Evolutionary conservation across 2,797 vertebrate species (phyloP), one percentile per base, ranked within the genome.

Genomic region (Anguilla marmorata): DNA sequence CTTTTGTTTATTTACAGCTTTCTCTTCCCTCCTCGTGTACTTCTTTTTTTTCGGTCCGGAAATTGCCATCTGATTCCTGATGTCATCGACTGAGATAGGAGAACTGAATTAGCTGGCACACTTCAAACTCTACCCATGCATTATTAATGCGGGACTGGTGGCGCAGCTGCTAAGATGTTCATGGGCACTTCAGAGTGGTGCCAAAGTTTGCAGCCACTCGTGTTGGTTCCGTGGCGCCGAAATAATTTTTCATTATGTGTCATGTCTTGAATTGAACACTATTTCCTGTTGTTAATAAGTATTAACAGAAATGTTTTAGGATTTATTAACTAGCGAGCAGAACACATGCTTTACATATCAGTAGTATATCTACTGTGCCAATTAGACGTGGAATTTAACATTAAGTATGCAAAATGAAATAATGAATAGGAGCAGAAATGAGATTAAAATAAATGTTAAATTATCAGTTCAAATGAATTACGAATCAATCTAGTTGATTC

Each of bases 71-170:
- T 80, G 84, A 82, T 80, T 88, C 83, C 60, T 82, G 56, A 88
- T 45, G 69, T 41, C 52, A 48, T 63, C 74, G 45, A 27, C 88
- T 82, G 50, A 76, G 58, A 88, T 27, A 66, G 74, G 52, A 69
- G 87, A 88, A 86, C 56, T 80, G 74, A 88, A 88, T 88, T 86
- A 85, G 54, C 66, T 54, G 16, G 52, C 50, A n/a, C 87, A 86
- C 84, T 86, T 86, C 85, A 88, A 79, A 88, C 74, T 27, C 45
- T 27, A 27, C 24, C 16, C 72, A 86, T 88, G 85, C 85, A 88
- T 88, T 88, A 88, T 88, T 86, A 86, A 88, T 88, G 76, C 52
- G 54, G 87, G 8, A 5, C 50, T 37, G 2, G 19, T n/a, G 56
- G 54, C 33, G 16, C 52, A 30, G 30, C n/a, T 72, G 69, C n/a